Conservation (phyloP, 2,113 vertebrate genomes). For the Anoplopoma fimbria region DNA sequence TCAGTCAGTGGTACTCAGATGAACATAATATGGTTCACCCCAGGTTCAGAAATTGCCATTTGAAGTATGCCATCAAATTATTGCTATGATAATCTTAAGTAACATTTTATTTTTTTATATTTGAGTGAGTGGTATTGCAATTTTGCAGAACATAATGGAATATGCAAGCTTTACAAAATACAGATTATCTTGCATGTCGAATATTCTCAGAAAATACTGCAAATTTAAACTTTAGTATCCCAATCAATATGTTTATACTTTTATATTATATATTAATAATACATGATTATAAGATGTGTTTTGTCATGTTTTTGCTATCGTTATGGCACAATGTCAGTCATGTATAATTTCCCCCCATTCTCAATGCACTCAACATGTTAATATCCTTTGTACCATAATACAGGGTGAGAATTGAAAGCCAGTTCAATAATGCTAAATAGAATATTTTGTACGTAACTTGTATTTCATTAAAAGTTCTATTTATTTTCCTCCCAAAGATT, state of each 20-base stretch:
- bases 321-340: not conserved
- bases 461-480: too few relatives aligned
- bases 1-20: too few relatives aligned
- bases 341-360: not conserved
- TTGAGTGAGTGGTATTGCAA: slow-evolving; percentile 40
- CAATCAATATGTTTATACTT: slow-evolving; percentile 64
- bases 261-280: not conserved
- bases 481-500: too few relatives aligned
- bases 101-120: too few relatives aligned
- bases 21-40: too few relatives aligned
- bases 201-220: slow-evolving; percentile 54
- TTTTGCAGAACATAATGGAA: slow-evolving; percentile 19
- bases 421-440: not conserved
- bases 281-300: slow-evolving; percentile 15
- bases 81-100: too few relatives aligned
- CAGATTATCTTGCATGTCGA: slow-evolving; percentile 65
- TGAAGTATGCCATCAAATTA: too few relatives aligned
- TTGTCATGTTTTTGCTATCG: not conserved
- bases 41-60: too few relatives aligned
- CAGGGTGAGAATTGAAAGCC: not conserved
- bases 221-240: slow-evolving; percentile 48
- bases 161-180: slow-evolving; percentile 63
- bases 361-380: not conserved
- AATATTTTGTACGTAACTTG: too few relatives aligned
- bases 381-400: not conserved